Evolutionary conservation across 2,113 vertebrate genomes (phyloP).

Genomic region (Opisthocomus hoazin): DNA sequence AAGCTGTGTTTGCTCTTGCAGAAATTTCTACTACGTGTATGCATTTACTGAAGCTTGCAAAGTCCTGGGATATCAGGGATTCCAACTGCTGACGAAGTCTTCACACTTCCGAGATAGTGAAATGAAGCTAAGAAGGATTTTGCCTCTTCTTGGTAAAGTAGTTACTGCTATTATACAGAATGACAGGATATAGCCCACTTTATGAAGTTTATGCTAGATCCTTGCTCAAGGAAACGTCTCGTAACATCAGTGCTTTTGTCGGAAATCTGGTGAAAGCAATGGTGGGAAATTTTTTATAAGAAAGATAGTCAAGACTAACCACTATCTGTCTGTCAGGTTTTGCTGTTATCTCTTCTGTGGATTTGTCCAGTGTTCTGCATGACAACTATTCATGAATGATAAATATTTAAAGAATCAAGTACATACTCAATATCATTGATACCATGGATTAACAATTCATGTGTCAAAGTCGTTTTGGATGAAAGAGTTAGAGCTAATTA

Average conservation of each 20-base stretch:
- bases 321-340: background rate
- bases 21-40: background rate
- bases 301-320: background rate
- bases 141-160: background rate
- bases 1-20: background rate
- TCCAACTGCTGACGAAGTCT: background rate
- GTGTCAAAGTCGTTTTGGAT: background rate
- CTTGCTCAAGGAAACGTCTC: background rate
- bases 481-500: background rate
- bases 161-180: background rate
- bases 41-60: background rate
- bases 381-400: background rate
- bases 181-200: background rate
- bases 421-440: background rate
- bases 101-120: background rate
- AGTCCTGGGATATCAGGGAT: background rate
- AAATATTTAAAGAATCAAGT: background rate
- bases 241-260: background rate
- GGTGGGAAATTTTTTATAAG: background rate
- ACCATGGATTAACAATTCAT: rapidly evolving
- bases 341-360: background rate
- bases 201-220: background rate
- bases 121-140: background rate
- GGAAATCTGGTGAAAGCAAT: background rate
- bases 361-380: background rate